These are phyloP conservation scores for Diplosoma virens DNA, from an alignment of 23 tunicate species.

Conservation along the genomic window DNA sequence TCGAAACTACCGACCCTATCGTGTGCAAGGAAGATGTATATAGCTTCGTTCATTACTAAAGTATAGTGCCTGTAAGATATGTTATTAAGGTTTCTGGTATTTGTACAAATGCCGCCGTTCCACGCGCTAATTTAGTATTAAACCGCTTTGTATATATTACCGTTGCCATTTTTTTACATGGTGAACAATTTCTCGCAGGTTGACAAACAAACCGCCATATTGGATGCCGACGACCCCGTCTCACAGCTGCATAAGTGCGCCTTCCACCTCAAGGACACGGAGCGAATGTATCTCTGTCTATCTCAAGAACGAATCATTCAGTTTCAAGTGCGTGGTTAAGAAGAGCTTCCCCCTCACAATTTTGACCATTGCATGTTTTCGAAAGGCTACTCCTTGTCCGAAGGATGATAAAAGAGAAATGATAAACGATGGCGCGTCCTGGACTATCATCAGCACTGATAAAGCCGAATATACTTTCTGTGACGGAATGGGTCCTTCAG, in stretches of 20 bases:
- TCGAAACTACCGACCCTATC: no score
- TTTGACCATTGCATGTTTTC: neutral
- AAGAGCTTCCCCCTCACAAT: neutral
- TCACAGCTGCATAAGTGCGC: conserved; percentile 98
- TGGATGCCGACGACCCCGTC: conserved; percentile 96
- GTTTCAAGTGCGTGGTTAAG: conserved; percentile 84
- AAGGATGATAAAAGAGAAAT: conserved; percentile 84
- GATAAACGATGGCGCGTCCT: conserved; percentile 96
- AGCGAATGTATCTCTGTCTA: conserved; percentile 88
- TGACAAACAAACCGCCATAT: conserved; percentile 90
- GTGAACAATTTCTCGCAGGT: conserved; percentile 45
- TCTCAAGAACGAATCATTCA: conserved; percentile 89
- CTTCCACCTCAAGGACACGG: conserved; percentile 89
- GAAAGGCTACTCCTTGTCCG: conserved; percentile 98
- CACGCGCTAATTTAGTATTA: no score
- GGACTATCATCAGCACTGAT: conserved; percentile 96
- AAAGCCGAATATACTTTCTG: conserved; percentile 94
- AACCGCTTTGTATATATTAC: no score
- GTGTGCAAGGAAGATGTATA: no score
- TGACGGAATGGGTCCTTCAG: conserved; percentile 97
- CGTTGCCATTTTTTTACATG: no score
- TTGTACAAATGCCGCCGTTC: no score
- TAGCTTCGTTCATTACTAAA: no score
- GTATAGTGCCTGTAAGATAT: no score
- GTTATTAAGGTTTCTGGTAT: no score